Evolutionary conservation across 2,888 invertebrate species (phyloP), one percentile per base, ranked within the genome.

Genomic region (Steinernema scapterisci): DNA sequence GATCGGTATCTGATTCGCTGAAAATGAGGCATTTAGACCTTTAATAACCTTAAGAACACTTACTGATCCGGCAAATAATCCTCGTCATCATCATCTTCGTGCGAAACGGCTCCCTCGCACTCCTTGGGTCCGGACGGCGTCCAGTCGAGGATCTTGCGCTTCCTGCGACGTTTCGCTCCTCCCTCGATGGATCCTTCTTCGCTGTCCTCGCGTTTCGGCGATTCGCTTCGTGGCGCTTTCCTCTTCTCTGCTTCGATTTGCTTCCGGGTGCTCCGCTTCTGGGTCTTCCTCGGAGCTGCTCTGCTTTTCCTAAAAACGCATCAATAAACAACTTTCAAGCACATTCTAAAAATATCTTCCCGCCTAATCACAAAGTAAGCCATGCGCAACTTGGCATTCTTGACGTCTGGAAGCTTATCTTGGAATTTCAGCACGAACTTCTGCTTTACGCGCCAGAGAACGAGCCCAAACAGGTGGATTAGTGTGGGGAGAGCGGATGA

Each of bases 111-210:
- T 31, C 31, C 63, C 16, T 63, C 63, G 31, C 63, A 25, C 16
- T 25, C 63, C 2, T 25, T 63, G 1, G 63, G 63, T 31, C 63
- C 63, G 16, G 23, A 25, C 31, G 63, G 63, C 9, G 63, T 63
- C 63, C 63, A 63, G n/a, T 63, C 63, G 63, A 63, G 63, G 27
- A 63, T 25, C 31, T 63, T 63, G 1, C 63, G 27, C 63, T 63
- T 63, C 2, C 63, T 6, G 19, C 63, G 63, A 38, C 63, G 63
- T 25, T 63, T 63, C n/a, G n/a, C n/a, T n/a, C n/a, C n/a, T 63
- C 63, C 63, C 9, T 63, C 63, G 31, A 25, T 27, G 31, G 27
- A 27, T 27, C 27, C 63, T 1, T 63, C 31, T 21, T 63, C 63
- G 27, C 16, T 9, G 7, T 63, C 38, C 27, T 16, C 48, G 5